These are phyloP conservation scores for Misgurnus mizolepis DNA, from an alignment of 2,113 vertebrate genomes.

Conservation along the genomic window DNA sequence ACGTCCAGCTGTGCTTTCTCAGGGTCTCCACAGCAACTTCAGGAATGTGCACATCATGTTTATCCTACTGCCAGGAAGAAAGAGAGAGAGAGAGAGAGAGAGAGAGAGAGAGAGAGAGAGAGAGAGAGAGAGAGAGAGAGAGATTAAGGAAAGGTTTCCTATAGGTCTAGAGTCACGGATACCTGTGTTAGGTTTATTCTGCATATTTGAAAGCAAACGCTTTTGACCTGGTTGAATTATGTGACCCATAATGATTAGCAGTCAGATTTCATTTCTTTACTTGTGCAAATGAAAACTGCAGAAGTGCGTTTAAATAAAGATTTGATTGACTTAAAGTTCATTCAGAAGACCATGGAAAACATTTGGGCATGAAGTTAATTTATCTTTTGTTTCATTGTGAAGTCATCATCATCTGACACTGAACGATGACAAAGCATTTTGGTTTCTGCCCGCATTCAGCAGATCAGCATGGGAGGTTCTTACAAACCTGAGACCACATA, in stretches of 20 bases:
- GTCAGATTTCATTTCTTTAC: too few species aligned
- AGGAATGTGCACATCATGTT: constrained; percentile 91
- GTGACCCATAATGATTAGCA: neutral
- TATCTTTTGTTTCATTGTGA: neutral
- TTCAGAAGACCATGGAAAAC: neutral
- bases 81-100: constrained; percentile 76
- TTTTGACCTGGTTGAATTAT: neutral
- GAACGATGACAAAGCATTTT: constrained; percentile 19
- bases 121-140: constrained; percentile 66
- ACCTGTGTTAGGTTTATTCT: neutral
- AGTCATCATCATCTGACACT: neutral
- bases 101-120: constrained; percentile 65
- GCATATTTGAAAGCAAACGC: neutral
- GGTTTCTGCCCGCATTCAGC: constrained; percentile 27
- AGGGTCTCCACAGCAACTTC: constrained; percentile 85
- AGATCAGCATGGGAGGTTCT: constrained; percentile 7
- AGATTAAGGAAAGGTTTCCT: constrained; percentile 19
- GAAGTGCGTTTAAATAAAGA: too few species aligned
- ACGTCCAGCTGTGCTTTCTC: constrained; percentile 94
- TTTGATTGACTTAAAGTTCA: too few species aligned
- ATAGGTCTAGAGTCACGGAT: neutral
- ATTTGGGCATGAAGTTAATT: neutral
- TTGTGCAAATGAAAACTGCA: too few species aligned
- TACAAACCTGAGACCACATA: neutral
- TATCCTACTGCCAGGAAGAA: constrained; percentile 87